Base-by-base conservation (phyloP, 2,888 invertebrate species). In the Aquatica leii region DNA sequence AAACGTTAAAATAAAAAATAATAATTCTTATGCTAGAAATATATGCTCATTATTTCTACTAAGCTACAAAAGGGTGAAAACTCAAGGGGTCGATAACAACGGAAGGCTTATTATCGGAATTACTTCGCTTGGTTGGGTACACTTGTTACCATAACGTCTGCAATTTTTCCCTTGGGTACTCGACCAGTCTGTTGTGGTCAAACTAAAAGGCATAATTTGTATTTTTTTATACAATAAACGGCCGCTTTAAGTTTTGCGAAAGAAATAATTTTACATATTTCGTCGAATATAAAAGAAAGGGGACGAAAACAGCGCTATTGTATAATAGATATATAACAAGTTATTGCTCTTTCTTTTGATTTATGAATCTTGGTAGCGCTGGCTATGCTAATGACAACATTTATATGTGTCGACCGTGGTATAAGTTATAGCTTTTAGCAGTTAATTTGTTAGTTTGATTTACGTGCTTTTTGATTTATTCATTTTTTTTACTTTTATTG, bases 371-470 rank as follows among this genome's bases (percentile, higher is more conserved):
- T 75, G 77, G 77, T 77, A 76, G 79, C 81, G 81, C 80, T 79
- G 80, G 78, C 81, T 81, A 81, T 81, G 81, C 81, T 81, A 81
- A 81, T 81, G 77, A 80, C 78, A 76, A 80, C 81, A 81, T 81
- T 81, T 81, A 78, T 81, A 81, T 79, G 74, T 76, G 81, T 80
- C 81, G 75, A 73, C 75, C 75, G 73, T 70, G 64, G 71, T 73
- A 75, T 78, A 80, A 80, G 76, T 80, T 80, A 80, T 79, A 77
- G 78, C 79, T 74, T 79, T 80, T 80, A 78, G 79, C 80, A 80
- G 79, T 81, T 81, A 81, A 81, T 81, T 81, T 81, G 81, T 80
- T 81, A 79, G 78, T 81, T 81, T 81, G 81, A 81, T 81, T 81
- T 81, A 81, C 80, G 79, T 69, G 70, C 72, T 72, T 76, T 77